Base-by-base conservation (phyloP, 2,888 invertebrate genomes). In the Troides aeacus region DNA sequence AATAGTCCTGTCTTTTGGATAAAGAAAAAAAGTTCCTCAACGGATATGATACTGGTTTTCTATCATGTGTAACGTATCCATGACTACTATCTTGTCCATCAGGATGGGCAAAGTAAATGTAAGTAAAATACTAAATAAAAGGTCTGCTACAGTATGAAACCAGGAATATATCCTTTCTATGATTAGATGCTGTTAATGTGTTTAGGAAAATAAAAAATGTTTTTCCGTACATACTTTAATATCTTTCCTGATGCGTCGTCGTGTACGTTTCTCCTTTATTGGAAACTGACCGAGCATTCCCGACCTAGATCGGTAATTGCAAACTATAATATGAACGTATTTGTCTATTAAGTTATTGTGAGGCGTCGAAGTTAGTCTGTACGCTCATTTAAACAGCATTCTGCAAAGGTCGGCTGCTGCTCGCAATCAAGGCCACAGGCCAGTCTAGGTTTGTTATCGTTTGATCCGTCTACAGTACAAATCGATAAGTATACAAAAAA, bases 371-470 rank as follows among this genome's bases (percentile, higher is more conserved):
- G 70, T 70, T 71, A 68, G 68, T 74, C 72, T 63, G 66, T 68
- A 74, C 74, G 71, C 72, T 72, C 69, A 74, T 74, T 46, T 68
- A 74, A 66, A 62, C 74, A 69, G 69, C 66, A 72, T 71, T 66
- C 65, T 67, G 66, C 70, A 86, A 86, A 87, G 86, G 87, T 87
- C 84, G 78, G 78, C 72, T 71, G 80, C 79, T 82, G 85, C 81
- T 83, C 84, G 83, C 81, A 74, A 79, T 79, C 86, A 87, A 87
- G 87, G 86, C 74, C 77, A 61, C 57, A 60, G 46, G 61, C 42
- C 71, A 68, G 75, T 75, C 75, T 74, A 69, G 74, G 77, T 78
- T 77, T 79, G 80, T 76, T 74, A 68, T 36, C 62, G 53, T 56
- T 10, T 7, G 50, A 66, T 46, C 23, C 46, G 64, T 56, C 23